These are phyloP conservation scores for Parasteatoda lunata DNA, from an alignment of 2,888 invertebrate genomes.

Conservation along the genomic window DNA sequence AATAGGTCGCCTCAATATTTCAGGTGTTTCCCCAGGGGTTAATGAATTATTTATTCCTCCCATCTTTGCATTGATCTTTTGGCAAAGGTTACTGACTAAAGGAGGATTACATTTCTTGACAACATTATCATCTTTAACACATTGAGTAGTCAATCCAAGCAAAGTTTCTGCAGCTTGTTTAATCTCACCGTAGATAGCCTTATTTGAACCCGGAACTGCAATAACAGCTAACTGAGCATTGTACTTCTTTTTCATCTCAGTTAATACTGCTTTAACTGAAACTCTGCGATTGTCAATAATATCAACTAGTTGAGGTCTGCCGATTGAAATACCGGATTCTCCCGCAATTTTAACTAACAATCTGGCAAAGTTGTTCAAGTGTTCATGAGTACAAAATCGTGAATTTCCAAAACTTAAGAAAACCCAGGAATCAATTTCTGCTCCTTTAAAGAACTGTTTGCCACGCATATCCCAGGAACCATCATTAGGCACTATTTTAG, in stretches of 20 bases:
- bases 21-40: slow-evolving; percentile 41
- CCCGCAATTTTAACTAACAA: slow-evolving; percentile 33
- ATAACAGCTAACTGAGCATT: slow-evolving; percentile 45
- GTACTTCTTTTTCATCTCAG: slow-evolving; percentile 6
- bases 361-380: slow-evolving; percentile 43
- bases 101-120: slow-evolving; percentile 68
- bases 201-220: slow-evolving; percentile 36
- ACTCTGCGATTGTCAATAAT: slow-evolving; percentile 12
- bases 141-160: slow-evolving; percentile 76
- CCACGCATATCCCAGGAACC: slow-evolving; percentile 68
- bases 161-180: slow-evolving; percentile 72
- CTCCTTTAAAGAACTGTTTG: slow-evolving; percentile 57
- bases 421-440: slow-evolving; percentile 49
- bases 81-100: slow-evolving; percentile 72
- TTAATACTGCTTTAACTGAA: slow-evolving; percentile 15
- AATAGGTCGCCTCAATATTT: slow-evolving; percentile 76
- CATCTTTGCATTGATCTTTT: slow-evolving; percentile 73
- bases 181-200: slow-evolving; percentile 53
- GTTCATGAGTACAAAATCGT: slow-evolving; percentile 9
- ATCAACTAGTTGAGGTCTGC: slow-evolving; percentile 23
- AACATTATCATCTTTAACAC: slow-evolving; percentile 75
- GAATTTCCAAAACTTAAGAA: slow-evolving; percentile 51
- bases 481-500: slow-evolving; percentile 57
- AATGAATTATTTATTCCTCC: slow-evolving; percentile 73
- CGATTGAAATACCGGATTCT: slow-evolving; percentile 47